Evolutionary conservation across 2,888 invertebrate genomes (phyloP).

Genomic region (Limnephilus auricula): DNA sequence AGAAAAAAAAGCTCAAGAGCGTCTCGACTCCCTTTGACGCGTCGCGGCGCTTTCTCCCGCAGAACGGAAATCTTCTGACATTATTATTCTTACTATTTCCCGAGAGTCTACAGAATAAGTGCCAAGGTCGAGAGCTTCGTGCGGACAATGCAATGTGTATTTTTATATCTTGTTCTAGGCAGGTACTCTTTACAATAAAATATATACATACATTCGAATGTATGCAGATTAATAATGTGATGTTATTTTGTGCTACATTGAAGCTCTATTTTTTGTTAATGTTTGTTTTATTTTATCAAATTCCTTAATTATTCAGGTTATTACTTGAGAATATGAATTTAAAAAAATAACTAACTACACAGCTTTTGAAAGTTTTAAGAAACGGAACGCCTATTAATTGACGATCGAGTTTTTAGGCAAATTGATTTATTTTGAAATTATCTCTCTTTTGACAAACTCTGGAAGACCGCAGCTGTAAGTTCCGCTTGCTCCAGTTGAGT

Average conservation of each 20-base stretch:
- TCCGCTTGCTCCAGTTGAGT: not conserved
- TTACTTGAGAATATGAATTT: no score
- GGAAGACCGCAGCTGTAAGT: not conserved
- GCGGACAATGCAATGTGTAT: not conserved
- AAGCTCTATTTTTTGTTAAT: no score
- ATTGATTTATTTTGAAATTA: no score
- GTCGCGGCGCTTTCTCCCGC: slow-evolving; percentile 10
- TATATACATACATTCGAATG: not conserved
- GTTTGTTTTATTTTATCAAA: no score
- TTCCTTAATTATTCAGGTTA: no score
- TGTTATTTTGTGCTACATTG: not conserved
- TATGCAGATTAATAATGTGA: not conserved
- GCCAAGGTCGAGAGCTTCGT: slow-evolving; percentile 23
- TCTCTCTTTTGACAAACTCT: no score
- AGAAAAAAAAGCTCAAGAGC: not conserved
- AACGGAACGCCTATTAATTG: no score
- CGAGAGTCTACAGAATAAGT: slow-evolving; percentile 14
- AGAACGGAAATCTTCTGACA: not conserved
- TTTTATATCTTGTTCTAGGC: not conserved
- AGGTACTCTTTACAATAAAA: not conserved
- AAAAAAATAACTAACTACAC: no score
- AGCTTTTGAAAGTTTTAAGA: no score
- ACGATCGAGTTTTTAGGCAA: not conserved
- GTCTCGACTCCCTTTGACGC: slow-evolving; percentile 11
- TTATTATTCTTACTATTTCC: slow-evolving; percentile 10